Conservation (phyloP, 2,888 invertebrate genomes). For the Xylota sylvarum region DNA sequence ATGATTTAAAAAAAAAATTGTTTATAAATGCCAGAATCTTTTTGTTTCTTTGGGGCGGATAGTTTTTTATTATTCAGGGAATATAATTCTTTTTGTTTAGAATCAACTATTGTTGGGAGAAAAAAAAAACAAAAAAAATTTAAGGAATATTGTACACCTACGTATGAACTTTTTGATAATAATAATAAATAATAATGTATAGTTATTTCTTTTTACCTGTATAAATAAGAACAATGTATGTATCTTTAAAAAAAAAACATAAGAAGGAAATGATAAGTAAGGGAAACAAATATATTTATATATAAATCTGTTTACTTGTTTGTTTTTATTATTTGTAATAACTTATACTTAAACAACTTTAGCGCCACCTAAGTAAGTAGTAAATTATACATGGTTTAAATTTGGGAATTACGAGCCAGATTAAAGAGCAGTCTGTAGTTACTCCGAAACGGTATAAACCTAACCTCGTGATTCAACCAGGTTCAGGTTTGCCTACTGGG, state of each 20-base stretch:
- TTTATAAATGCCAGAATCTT: constrained; percentile 40
- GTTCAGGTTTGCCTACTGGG: too few species aligned
- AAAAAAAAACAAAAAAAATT: constrained; percentile 20
- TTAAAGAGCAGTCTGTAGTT: too few species aligned
- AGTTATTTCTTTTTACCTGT: constrained; percentile 76
- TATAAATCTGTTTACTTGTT: constrained; percentile 61
- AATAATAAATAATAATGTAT: constrained; percentile 54
- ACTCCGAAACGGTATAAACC: too few species aligned
- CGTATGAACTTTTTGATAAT: constrained; percentile 58
- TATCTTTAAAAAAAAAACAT: constrained; percentile 45
- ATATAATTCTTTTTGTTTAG: constrained; percentile 51
- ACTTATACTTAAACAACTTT: too few species aligned
- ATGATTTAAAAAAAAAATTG: constrained; percentile 16
- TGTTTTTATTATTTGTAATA: background rate
- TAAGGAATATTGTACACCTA: constrained; percentile 53
- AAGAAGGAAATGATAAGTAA: constrained; percentile 67
- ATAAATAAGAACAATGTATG: constrained; percentile 73
- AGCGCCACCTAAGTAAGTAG: too few species aligned
- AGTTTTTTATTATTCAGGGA: constrained; percentile 70
- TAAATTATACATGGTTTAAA: too few species aligned
- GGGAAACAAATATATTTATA: constrained; percentile 74
- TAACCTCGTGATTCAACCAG: too few species aligned
- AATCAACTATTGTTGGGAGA: constrained; percentile 19
- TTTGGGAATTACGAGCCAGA: too few species aligned
- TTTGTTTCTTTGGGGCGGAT: constrained; percentile 43